Evolutionary conservation across 1,140 invertebrate genomes (phyloP), one percentile per base, ranked within the genome.

Genomic region (Psilanteris sp.): DNA sequence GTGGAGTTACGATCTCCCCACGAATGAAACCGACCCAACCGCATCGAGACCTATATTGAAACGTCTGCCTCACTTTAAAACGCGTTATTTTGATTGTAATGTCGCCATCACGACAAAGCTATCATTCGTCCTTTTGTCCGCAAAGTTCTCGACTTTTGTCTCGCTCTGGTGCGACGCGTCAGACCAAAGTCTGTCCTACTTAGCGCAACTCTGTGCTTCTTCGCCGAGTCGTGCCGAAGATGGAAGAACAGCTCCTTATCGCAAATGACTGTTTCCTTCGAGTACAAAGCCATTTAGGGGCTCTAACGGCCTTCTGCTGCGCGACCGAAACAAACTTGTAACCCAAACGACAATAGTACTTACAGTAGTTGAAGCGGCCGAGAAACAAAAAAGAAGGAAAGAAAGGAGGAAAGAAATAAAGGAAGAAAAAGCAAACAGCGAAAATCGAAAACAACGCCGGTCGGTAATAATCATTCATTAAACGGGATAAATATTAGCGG

Each of bases 231-330:
- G 10, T 14, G 39, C 64, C 52, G 46, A 79, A 75, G 71, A 80
- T 61, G 70, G 74, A 76, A 62, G 59, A 76, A 80, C 78, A 73
- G 79, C 66, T 83, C 77, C 83, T 87, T 87, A 87, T 87, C 85
- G 83, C 84, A 86, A 86, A 86, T 85, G 82, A 84, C 84, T 84
- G 79, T 80, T 86, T 85, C 80, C 83, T 81, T 62, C 74, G 66
- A 81, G 82, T 68, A 83, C 81, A 82, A 79, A 83, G 82, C 82
- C 83, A 82, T 86, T 85, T 84, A 79, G 81, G 77, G 77, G 71
- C 71, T 79, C 77, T 82, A 85, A 85, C 81, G 79, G 68, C 71
- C 66, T 72, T 67, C 67, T 62, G 48, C 67, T 50, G 54, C 41
- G 41, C 61, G 54, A 43, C 37, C 67, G 67, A 68, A 68, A 76